Base-by-base conservation (phyloP, 2,797 vertebrate species). In the Stomatorhinus walkeri region DNA sequence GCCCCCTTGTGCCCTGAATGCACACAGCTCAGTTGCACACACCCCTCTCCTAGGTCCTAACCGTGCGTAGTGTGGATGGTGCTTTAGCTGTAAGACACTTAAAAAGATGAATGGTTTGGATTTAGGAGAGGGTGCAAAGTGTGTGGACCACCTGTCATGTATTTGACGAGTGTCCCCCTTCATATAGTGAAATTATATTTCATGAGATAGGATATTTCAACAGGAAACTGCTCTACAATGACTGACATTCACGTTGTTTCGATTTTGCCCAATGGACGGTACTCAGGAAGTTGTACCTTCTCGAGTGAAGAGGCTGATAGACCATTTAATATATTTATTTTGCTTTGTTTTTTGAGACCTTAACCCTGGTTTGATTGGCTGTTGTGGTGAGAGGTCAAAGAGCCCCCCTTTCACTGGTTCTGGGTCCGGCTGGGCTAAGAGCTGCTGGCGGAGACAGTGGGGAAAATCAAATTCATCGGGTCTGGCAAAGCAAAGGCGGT, bases 401-500 rank as follows among this genome's bases (percentile, higher is more conserved):
- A 88, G 72, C 72, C 28, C 40, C 22, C 8, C 68, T 87, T 83
- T 83, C 81, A 84, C 52, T 52, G 40, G 72, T 72, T 89, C 87
- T 28, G 72, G 52, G 24, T 87, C 89, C 8, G 56, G 54, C 87
- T 87, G 68, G 52, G 54, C 85, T 54, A 32, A 36, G 84, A 89
- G 49, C 43, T 8, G 14, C 85, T 84, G 85, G 5, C 72, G 4
- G 76, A 87, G 76, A 54, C 89, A 84, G 76, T 64, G 87, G 36
- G 86, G 36, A 52, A 84, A 89, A 61, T 87, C 86, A 54, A 54
- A 40, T 88, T 61, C 28, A 4, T 40, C 14, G 32, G 87, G 43
- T 46, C 86, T 89, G 89, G 86, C 89, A 89, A 87, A 88, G 51
- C 89, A 43, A 64, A 68, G 64, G 86, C 46, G 46, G 52, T n/a